These are phyloP conservation scores for Rostratula benghalensis DNA, from an alignment of 2,113 vertebrate species.

Conservation along the genomic window DNA sequence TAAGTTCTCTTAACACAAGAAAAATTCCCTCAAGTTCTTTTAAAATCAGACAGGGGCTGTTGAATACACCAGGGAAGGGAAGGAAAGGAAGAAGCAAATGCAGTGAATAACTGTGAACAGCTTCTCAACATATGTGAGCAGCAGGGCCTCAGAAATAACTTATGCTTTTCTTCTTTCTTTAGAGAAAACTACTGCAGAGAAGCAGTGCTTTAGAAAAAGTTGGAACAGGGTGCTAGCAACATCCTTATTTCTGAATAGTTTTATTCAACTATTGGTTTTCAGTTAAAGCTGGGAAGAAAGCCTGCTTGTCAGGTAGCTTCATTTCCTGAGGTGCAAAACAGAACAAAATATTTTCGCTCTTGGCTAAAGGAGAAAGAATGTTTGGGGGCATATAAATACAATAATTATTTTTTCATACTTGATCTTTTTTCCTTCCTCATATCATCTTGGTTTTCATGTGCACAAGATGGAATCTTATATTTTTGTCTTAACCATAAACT, in stretches of 20 bases:
- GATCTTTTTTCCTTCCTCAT: not conserved
- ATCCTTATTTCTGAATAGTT: not conserved
- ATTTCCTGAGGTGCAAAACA: not conserved
- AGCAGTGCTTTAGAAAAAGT: not conserved
- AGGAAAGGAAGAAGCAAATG: not conserved
- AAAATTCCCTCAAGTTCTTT: not conserved
- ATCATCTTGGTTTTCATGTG: not conserved
- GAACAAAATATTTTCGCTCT: not conserved
- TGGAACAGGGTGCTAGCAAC: not conserved
- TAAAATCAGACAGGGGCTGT: not conserved
- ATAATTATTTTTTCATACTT: not conserved
- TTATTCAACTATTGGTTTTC: not conserved
- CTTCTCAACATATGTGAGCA: not conserved
- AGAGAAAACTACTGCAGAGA: not conserved
- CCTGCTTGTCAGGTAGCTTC: not conserved
- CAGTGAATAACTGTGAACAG: not conserved
- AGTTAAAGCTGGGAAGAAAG: not conserved
- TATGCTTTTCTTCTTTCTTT: not conserved
- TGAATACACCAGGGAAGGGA: not conserved
- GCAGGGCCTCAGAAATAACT: not conserved
- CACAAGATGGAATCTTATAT: not conserved
- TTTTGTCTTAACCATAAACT: not conserved
- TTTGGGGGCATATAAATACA: not conserved
- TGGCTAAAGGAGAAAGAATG: not conserved
- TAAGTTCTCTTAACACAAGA: not conserved